Base-by-base conservation (phyloP, 1,140 invertebrate genomes). In the Saxidomus purpurata region DNA sequence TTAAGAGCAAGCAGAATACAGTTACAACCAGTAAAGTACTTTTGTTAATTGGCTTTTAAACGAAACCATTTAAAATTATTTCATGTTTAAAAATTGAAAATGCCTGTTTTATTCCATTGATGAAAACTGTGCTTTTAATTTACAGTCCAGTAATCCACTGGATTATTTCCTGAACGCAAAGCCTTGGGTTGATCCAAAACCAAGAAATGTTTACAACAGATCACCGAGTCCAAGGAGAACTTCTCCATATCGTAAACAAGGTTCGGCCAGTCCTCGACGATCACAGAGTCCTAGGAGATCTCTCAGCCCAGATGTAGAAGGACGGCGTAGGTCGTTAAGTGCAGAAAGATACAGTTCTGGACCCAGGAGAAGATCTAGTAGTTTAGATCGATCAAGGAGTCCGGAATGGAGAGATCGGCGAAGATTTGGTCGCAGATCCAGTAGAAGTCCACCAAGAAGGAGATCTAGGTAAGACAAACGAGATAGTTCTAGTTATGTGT, bases 91-190 rank as follows among this genome's bases (percentile, higher is more conserved):
- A n/a, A n/a, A n/a, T n/a, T n/a, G n/a, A n/a, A n/a, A n/a, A n/a
- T n/a, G n/a, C n/a, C n/a, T n/a, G n/a, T n/a, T n/a, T n/a, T n/a
- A n/a, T n/a, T n/a, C n/a, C n/a, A n/a, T n/a, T n/a, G n/a, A n/a
- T n/a, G n/a, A n/a, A n/a, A n/a, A n/a, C n/a, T n/a, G n/a, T n/a
- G n/a, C n/a, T 28, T 63, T 63, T 25, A 22, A 28, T 38, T 85
- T 76, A 11, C 40, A 85, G 83, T 67, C 67, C 2, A 31, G 38
- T 40, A 88, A 88, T 88, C 86, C 86, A 47, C 59, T 88, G 61
- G 86, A 88, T 67, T 88, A 88, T 55, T 88, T 88, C 40, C 77
- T 88, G 6, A 88, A 88, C 81, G 86, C 86, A 55, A 88, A 88
- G 43, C 86, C 86, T 25, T 69, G 74, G 76, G 74, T 67, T 28